Evolutionary conservation across 1,140 invertebrate species (phyloP), one percentile per base, ranked within the genome.

Genomic region (Diuraphis noxia): DNA sequence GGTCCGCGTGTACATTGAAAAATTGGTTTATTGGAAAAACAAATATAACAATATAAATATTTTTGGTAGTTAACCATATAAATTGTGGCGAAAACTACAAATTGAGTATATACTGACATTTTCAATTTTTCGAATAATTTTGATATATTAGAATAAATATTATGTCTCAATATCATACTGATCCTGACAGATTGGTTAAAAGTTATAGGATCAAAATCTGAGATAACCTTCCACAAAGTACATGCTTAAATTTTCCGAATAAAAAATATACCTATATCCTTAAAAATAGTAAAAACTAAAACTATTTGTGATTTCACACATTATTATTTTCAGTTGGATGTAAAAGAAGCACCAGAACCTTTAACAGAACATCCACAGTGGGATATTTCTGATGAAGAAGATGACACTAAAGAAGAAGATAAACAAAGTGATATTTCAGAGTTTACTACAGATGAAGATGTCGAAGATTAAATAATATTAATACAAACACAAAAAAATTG

Each of bases 321-420:
- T 72, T 17, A 63, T n/a, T 81, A 94, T 92, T 94, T 94, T 43
- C 92, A 97, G 96, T 94, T 99, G 94, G 98, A 99, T 94, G 98
- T 99, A 49, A 98, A 99, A 94, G 98, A 99, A 94, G 98, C 98
- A 30, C 97, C 98, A 92, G 97, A 96, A 93, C 95, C 98, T 93
- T 97, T 97, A 63, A 96, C 96, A 63, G 97, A 98, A 93, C 98
- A 99, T 95, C 98, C 98, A 23, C 98, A 99, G 94, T 99, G 98
- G 98, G 98, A 99, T 92, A 97, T 98, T 93, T 97, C 97, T 86
- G 98, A 98, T 93, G 97, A 98, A 92, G 98, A 99, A 93, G 97
- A 97, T 90, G 97, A 98, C 72, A 92, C 88, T 34, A 95, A 95
- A 85, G 95, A 95, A 86, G 96, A 96, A 92, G 95, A 96, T 34